Percentiles rank a stretch among this genome's conserved stretches.
Conservation (phyloP, 2,113 vertebrate species). For the Petrocephalus zakoni region DNA sequence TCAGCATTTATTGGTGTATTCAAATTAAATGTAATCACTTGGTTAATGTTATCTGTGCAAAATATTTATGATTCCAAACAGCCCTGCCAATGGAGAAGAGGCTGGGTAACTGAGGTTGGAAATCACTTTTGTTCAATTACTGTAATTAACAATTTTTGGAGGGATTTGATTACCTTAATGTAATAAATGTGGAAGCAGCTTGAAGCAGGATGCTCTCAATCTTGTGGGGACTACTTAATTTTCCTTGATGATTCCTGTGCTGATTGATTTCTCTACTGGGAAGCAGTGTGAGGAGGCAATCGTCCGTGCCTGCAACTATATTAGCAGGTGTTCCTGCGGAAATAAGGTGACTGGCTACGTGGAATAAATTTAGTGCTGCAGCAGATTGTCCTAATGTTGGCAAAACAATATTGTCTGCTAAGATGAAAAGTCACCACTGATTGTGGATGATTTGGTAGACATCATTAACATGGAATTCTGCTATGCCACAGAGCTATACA, state of each 20-base stretch:
- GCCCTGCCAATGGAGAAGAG: neutral
- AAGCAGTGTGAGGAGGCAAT: constrained; percentile 14
- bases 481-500: neutral
- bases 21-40: constrained; percentile 9
- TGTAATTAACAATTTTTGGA: constrained; percentile 22
- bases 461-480: neutral
- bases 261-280: constrained; percentile 16
- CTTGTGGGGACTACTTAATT: constrained; percentile 20
- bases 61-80: constrained; percentile 17
- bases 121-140: constrained; percentile 25
- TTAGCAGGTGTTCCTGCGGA: constrained; percentile 11
- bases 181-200: constrained; percentile 26
- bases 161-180: constrained; percentile 27
- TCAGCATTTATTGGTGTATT: neutral
- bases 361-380: constrained; percentile 6
- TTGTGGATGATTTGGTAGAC: neutral
- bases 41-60: constrained; percentile 17
- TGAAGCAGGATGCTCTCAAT: constrained; percentile 20
- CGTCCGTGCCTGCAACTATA: neutral
- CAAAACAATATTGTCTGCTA: constrained; percentile 19
- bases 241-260: constrained; percentile 18
- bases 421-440: neutral
- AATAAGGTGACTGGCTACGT: constrained; percentile 6
- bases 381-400: constrained; percentile 23
- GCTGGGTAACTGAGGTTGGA: constrained; percentile 4